A percentile compares a stretch with the other conserved stretches of the same genome.
Evolutionary conservation across 2,888 invertebrate species (phyloP).

Genomic region (Sesamia inferens): DNA sequence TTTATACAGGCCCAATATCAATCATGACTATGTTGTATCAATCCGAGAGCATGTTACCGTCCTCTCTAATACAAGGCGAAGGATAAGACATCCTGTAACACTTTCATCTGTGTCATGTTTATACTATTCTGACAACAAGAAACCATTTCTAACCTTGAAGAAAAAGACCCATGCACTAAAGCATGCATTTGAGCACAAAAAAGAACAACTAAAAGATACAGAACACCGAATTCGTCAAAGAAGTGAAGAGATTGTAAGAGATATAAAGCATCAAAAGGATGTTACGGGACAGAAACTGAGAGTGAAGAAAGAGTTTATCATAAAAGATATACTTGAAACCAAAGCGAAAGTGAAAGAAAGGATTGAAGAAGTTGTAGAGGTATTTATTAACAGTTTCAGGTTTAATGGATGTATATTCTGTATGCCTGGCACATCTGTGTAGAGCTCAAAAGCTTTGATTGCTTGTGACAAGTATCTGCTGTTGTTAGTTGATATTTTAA

Average conservation of each 20-base stretch:
- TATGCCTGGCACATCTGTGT: background rate
- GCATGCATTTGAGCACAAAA: conserved; percentile 91
- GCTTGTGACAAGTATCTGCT: too few species aligned
- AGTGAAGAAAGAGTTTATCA: conserved; percentile 91
- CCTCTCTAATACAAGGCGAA: conserved; percentile 63
- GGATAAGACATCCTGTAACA: conserved; percentile 65
- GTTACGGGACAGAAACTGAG: conserved; percentile 85
- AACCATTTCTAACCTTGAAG: conserved; percentile 80
- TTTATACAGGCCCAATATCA: conserved; percentile 62
- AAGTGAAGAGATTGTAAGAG: conserved; percentile 84
- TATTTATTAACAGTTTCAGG: conserved; percentile 64
- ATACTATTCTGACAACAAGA: conserved; percentile 82
- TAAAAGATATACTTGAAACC: conserved; percentile 93
- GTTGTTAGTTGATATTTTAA: conserved; percentile 4
- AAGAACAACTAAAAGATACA: conserved; percentile 90
- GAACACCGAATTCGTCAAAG: conserved; percentile 87
- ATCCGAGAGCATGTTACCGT: conserved; percentile 67
- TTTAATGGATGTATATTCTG: background rate
- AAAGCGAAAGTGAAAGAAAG: conserved; percentile 93
- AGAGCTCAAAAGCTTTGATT: background rate
- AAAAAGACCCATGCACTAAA: conserved; percentile 88
- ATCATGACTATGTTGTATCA: conserved; percentile 64
- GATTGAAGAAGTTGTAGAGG: conserved; percentile 94
- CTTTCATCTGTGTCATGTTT: conserved; percentile 72
- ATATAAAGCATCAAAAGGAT: conserved; percentile 84